phyloP scores from a whole-genome alignment of 1,140 invertebrate genomes.

The Heliconius congener region DNA sequence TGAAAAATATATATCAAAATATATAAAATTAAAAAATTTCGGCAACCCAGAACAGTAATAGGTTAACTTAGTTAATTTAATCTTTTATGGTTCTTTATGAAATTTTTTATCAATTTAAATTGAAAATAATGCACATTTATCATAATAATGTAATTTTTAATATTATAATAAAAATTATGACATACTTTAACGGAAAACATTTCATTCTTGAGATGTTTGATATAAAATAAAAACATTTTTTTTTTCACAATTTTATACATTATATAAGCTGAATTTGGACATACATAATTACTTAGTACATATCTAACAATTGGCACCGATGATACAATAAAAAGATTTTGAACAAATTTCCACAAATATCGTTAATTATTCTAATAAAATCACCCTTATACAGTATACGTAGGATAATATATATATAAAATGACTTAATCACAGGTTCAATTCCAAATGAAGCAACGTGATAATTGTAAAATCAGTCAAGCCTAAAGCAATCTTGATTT shows the following conservation, averaged over 20 bases:
- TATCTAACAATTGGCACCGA: conserved; percentile 51
- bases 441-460: conserved; percentile 26
- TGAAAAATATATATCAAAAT: too few species aligned
- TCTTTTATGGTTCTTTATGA: too few species aligned
- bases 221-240: too few species aligned
- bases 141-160: too few species aligned
- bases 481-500: conserved; percentile 19
- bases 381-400: conserved; percentile 21
- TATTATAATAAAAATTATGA: too few species aligned
- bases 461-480: conserved; percentile 46
- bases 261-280: not conserved
- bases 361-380: conserved; percentile 29
- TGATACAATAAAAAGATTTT: conserved; percentile 16
- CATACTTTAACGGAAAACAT: too few species aligned
- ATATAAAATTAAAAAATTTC: not conserved
- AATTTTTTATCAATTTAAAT: too few species aligned
- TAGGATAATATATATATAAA: not conserved
- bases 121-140: too few species aligned
- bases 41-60: not conserved
- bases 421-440: conserved; percentile 27
- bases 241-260: too few species aligned
- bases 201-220: too few species aligned
- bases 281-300: not conserved
- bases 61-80: not conserved
- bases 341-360: conserved; percentile 14